phyloP scores from a whole-genome alignment of 2,888 invertebrate species.

The Chymomyza fuscimana region DNA sequence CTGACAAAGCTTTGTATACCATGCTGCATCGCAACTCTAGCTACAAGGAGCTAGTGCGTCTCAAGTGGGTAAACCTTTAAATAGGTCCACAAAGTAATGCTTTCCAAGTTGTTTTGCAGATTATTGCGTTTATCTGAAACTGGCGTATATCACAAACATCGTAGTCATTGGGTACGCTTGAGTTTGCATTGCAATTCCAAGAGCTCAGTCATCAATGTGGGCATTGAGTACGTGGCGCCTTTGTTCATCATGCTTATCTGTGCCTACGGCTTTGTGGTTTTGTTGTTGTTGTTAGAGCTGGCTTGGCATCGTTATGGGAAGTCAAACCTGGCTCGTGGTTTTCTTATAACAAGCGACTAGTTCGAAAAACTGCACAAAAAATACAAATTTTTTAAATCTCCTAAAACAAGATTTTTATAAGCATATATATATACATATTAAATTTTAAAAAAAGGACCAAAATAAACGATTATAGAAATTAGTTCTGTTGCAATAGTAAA shows the following conservation, averaged over 20 bases:
- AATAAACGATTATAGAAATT: too few species aligned
- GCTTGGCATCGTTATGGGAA: conserved; percentile 58
- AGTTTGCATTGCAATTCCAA: conserved; percentile 71
- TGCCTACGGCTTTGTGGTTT: conserved; percentile 58
- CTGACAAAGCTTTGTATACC: conserved; percentile 60
- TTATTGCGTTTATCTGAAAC: conserved; percentile 71
- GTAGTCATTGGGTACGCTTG: conserved; percentile 67
- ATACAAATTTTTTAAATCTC: too few species aligned
- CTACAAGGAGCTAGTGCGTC: conserved; percentile 73
- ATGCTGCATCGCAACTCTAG: conserved; percentile 71
- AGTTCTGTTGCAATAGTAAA: too few species aligned
- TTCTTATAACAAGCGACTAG: too few species aligned
- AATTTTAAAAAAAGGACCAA: too few species aligned
- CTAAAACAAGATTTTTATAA: too few species aligned
- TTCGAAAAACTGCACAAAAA: too few species aligned
- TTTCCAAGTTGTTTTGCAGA: conserved; percentile 38
- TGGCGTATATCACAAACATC: conserved; percentile 70
- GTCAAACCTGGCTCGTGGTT: too few species aligned
- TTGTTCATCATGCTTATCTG: conserved; percentile 71
- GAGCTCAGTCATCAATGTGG: conserved; percentile 71
- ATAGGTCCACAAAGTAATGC: not conserved
- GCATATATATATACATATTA: too few species aligned
- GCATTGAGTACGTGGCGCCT: conserved; percentile 77
- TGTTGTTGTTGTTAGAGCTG: conserved; percentile 66
- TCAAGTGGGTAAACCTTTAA: conserved; percentile 60